Conservation (phyloP, 2,888 invertebrate species). For the Apodemia hepburni region DNA sequence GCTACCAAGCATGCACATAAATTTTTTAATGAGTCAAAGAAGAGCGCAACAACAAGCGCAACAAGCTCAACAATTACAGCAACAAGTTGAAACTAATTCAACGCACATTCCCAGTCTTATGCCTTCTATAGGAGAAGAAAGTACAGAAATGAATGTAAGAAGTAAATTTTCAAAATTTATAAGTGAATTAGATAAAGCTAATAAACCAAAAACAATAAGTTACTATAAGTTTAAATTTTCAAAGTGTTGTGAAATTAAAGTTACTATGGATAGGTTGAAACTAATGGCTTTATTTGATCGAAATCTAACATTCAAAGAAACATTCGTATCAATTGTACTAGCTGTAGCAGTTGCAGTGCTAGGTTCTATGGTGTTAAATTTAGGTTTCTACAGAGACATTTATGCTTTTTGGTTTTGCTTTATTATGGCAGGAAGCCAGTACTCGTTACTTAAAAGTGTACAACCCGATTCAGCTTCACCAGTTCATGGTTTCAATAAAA, state of each 20-base stretch:
- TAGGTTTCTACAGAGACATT: slow-evolving; percentile 94
- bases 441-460: slow-evolving; percentile 97
- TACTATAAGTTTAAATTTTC: slow-evolving; percentile 89
- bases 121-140: slow-evolving; percentile 78
- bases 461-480: slow-evolving; percentile 99
- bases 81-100: slow-evolving; percentile 52
- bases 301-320: slow-evolving; percentile 91
- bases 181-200: slow-evolving; percentile 76
- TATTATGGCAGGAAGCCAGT: slow-evolving; percentile 98
- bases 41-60: slow-evolving; percentile 54
- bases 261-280: slow-evolving; percentile 95
- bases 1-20: slow-evolving; percentile 73
- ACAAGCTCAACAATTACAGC: slow-evolving; percentile 30
- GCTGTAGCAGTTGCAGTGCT: slow-evolving; percentile 92
- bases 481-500: slow-evolving; percentile 97
- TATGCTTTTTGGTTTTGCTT: slow-evolving; percentile 97
- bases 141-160: slow-evolving; percentile 74
- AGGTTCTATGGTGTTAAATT: slow-evolving; percentile 90
- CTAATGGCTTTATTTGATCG: slow-evolving; percentile 95
- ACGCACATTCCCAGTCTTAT: slow-evolving; percentile 65
- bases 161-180: slow-evolving; percentile 79
- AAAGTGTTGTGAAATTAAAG: slow-evolving; percentile 85
- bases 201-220: slow-evolving; percentile 76
- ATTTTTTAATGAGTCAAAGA: slow-evolving; percentile 65
- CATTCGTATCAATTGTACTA: slow-evolving; percentile 89